Conservation (phyloP, 2,113 vertebrate species). For the Echinops telfairi region DNA sequence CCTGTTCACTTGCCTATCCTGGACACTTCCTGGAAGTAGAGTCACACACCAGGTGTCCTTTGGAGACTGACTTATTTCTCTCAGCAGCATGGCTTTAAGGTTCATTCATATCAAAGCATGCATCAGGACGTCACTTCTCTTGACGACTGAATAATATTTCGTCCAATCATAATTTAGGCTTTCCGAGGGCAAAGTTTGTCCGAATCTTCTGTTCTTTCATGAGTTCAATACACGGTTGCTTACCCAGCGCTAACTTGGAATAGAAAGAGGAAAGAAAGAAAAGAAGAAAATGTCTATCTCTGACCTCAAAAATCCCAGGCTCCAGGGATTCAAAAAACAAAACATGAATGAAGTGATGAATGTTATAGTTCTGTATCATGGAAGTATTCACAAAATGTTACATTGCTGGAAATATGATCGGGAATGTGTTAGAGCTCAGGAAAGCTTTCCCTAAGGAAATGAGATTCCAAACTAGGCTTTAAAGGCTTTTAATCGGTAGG, state of each 20-base stretch:
- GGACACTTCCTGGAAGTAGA: neutral
- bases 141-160: neutral
- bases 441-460: neutral
- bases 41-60: neutral
- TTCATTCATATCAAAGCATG: neutral
- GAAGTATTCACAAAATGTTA: neutral
- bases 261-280: neutral
- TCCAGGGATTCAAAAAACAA: neutral
- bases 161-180: neutral
- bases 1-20: neutral
- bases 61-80: neutral
- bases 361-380: rapidly evolving
- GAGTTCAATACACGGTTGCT: rapidly evolving
- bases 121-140: neutral
- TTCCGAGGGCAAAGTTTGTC: neutral
- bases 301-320: too few relatives aligned
- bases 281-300: neutral
- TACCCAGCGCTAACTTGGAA: neutral
- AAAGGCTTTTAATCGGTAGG: too few relatives aligned
- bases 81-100: neutral
- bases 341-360: rapidly evolving
- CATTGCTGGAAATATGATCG: neutral
- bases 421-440: neutral
- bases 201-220: neutral
- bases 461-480: neutral